Evolutionary conservation across 2,797 vertebrate genomes (phyloP), one percentile per base, ranked within the genome.

Genomic region (Cyclura pinguis): DNA sequence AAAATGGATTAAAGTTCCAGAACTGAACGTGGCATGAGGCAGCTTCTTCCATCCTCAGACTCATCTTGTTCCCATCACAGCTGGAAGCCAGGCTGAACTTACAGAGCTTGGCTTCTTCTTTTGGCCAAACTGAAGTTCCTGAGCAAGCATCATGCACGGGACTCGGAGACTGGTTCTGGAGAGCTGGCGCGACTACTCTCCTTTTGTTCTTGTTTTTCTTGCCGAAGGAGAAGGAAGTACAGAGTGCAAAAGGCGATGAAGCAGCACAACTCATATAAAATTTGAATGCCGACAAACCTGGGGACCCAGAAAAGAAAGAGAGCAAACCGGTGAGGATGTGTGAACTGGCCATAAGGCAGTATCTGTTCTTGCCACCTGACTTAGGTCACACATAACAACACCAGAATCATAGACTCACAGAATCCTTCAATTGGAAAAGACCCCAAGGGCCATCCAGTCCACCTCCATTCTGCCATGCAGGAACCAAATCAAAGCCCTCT

Each of bases 251-350:
- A 97, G 88, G 97, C 96, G 29, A 96, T 81, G 84, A 97, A 93
- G 0, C 95, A 88, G 0, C 96, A 93, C 0, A 88, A 92, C 92
- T 97, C 96, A 29, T 97, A 98, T 95, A 97, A 96, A 52, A 97
- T 57, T 92, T 97, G 97, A n/a, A 97, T 92, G 1, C 97, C 98
- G 0, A 98, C 91, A 1, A 95, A 98, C 90, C 98, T 98, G 95
- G 0, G 52, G 47, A 91, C 9, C 90, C 24, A 32, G n/a, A 47
- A 55, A 78, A 52, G 0, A 47, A 47, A 35, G 10, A 0, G 38
- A 16, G 76, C 14, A 80, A 84, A 89, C 84, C 0, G 10, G 32
- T 0, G 0, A 59, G 6, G 18, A 10, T 38, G 52, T 50, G 72
- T 0, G 0, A 0, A 0, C 62, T 62, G 59, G 59, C 18, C 38